phyloP scores from a whole-genome alignment of 1,140 invertebrate species.

The Vanessa tameamea region DNA sequence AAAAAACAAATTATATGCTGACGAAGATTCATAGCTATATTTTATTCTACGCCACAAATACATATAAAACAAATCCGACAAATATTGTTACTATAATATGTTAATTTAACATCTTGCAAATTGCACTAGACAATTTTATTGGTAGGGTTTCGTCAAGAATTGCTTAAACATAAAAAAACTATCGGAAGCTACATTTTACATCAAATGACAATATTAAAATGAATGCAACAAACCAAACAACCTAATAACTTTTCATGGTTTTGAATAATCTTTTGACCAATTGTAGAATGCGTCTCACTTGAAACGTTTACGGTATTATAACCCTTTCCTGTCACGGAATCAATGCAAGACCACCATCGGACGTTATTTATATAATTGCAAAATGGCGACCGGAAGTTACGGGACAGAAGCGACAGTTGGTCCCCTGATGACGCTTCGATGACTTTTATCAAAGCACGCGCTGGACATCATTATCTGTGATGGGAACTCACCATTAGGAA shows the following conservation, averaged over 20 bases:
- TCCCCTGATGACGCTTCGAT: conserved; percentile 39
- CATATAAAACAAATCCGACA: too few relatives aligned
- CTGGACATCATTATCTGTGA: conserved; percentile 42
- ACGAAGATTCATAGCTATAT: too few relatives aligned
- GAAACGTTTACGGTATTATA: conserved; percentile 40
- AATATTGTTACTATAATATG: too few relatives aligned
- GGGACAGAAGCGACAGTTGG: conserved; percentile 40
- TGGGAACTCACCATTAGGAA: conserved; percentile 23
- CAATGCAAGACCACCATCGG: conserved; percentile 39
- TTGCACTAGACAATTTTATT: too few relatives aligned
- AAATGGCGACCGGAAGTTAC: conserved; percentile 42
- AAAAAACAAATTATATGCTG: too few relatives aligned
- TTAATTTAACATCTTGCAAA: too few relatives aligned
- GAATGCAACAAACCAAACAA: conserved; percentile 15
- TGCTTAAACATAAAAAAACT: too few relatives aligned
- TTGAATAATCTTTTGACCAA: conserved; percentile 34
- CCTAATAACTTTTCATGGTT: conserved; percentile 33
- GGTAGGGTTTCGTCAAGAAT: too few relatives aligned
- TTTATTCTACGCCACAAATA: too few relatives aligned
- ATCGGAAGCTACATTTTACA: background rate
- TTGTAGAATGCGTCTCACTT: conserved; percentile 34
- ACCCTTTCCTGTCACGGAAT: conserved; percentile 39
- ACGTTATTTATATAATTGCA: conserved; percentile 32
- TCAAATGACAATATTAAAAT: conserved; percentile 7
- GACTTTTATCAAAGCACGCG: conserved; percentile 35